A percentile compares a stretch with the other conserved stretches of the same genome.
phyloP scores from a whole-genome alignment of 2,113 vertebrate species.

The Gymnarchus niloticus region DNA sequence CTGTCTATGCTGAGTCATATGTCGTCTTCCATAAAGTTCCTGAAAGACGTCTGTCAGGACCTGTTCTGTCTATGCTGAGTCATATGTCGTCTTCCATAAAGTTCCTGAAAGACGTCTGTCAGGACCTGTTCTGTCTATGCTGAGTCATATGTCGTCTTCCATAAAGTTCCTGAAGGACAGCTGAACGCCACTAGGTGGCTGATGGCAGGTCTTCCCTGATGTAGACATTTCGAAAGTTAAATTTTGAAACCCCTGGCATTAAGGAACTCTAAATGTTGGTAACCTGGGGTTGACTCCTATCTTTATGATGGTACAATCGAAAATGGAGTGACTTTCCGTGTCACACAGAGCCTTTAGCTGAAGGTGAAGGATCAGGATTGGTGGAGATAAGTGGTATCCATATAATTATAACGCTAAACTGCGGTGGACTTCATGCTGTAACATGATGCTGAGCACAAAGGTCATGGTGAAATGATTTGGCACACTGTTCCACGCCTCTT shows the following conservation, averaged over 20 bases:
- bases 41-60: too few relatives aligned
- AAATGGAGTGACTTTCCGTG: neutral
- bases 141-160: neutral
- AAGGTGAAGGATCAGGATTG: neutral
- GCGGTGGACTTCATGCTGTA: neutral
- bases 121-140: neutral
- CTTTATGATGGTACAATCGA: neutral
- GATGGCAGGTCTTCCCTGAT: neutral
- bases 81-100: too few relatives aligned
- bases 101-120: too few relatives aligned
- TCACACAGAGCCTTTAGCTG: neutral
- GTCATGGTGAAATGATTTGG: too few relatives aligned
- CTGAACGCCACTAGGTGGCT: constrained; percentile 17
- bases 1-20: too few relatives aligned
- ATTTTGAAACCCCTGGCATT: constrained; percentile 32
- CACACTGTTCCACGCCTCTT: neutral
- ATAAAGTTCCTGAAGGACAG: neutral
- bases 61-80: too few relatives aligned
- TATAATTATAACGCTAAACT: neutral
- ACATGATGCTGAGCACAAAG: neutral
- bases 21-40: too few relatives aligned
- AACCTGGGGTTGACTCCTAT: constrained; percentile 14
- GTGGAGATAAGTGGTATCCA: neutral
- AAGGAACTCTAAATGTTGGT: constrained; percentile 25
- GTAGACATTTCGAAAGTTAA: constrained; percentile 31